Conservation (phyloP, 1,140 invertebrate species). For the Saxidomus purpurata region DNA sequence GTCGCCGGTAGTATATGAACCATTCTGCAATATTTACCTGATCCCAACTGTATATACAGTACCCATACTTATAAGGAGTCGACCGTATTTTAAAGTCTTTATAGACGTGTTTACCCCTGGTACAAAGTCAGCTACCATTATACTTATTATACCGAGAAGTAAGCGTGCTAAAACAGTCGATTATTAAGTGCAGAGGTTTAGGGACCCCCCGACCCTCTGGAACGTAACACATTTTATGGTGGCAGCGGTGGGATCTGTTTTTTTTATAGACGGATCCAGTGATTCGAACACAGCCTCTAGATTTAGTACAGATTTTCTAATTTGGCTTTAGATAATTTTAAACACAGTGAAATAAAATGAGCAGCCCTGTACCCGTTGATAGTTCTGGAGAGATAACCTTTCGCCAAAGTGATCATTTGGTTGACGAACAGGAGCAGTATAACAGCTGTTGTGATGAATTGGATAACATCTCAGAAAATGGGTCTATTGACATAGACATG, state of each 20-base stretch:
- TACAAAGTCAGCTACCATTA: too few relatives aligned
- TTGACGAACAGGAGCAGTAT: background rate
- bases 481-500: background rate
- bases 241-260: constrained; percentile 42
- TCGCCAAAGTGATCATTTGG: background rate
- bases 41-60: too few relatives aligned
- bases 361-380: background rate
- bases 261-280: constrained; percentile 1
- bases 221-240: constrained; percentile 27
- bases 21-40: too few relatives aligned
- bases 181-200: too few relatives aligned
- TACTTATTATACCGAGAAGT: too few relatives aligned
- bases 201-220: background rate
- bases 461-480: background rate
- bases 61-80: too few relatives aligned
- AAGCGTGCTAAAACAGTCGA: too few relatives aligned
- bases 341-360: background rate
- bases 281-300: background rate
- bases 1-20: too few relatives aligned
- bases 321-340: background rate
- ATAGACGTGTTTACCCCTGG: too few relatives aligned
- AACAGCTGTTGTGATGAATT: background rate
- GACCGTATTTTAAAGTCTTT: too few relatives aligned
- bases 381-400: constrained; percentile 16
- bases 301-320: background rate